These are phyloP conservation scores for Penaeus chinensis DNA, from an alignment of 1,140 invertebrate genomes.

Conservation along the genomic window DNA sequence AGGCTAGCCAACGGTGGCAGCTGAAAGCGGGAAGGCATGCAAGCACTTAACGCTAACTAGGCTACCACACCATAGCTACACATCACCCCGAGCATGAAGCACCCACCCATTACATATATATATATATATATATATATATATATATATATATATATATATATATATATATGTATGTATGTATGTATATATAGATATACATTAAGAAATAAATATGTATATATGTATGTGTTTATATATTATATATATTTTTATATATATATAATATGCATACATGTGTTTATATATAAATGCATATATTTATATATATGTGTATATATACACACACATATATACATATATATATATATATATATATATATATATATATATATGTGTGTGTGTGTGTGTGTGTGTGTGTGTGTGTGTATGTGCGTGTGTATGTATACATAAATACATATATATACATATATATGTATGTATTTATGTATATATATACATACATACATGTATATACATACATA, in stretches of 20 bases:
- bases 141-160: not conserved
- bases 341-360: no score
- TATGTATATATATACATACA: conserved; percentile 19
- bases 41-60: no score
- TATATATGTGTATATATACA: no score
- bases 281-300: no score
- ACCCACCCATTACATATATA: no score
- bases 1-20: no score
- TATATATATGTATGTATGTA: conserved; percentile 39
- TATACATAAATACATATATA: conserved; percentile 13
- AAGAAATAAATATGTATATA: conserved; percentile 26
- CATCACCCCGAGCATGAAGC: no score
- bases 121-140: not conserved
- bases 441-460: not conserved
- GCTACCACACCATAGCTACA: no score
- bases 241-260: not conserved
- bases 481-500: not conserved
- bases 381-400: not conserved
- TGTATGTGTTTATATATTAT: not conserved
- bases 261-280: no score
- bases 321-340: no score
- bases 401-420: not conserved
- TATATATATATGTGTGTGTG: not conserved
- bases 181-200: conserved; percentile 37
- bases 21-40: no score